Base-by-base conservation (phyloP, 2,797 vertebrate species). In the Molothrus ater region DNA sequence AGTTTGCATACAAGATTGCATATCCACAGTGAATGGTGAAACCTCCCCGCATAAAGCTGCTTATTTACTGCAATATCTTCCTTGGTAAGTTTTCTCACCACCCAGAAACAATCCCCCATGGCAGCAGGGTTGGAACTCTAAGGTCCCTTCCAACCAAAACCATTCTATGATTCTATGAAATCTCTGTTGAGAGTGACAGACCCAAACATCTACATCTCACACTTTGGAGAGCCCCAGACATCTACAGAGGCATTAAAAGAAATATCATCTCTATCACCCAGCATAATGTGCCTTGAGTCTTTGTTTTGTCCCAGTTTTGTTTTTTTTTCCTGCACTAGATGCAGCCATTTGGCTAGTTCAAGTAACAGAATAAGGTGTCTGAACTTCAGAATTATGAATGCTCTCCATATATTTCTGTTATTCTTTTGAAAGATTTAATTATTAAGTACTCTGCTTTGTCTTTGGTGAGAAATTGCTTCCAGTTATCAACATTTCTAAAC, bases 401-500 rank as follows among this genome's bases (percentile, higher is more conserved):
- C 2, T 88, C 8, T 19, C 28, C 24, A 18, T 74, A 76, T 48
- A 31, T 81, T 82, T 54, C 26, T 51, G 17, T 47, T 90, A 31
- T 51, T 86, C 6, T 63, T 45, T 61, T 80, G 22, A 70, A 63
- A 74, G 19, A 9, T 64, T 88, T 94, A 45, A 45, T 90, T 66
- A 61, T 82, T 73, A 64, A 93, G 80, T 74, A 64, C 22, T 40
- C 31, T 88, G 20, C 20, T 80, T 32, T 78, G 50, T 59, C 48
- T 92, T 86, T 32, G 31, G 17, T 92, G 70, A 95, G 60, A 89
- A 96, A 95, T 85, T 82, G 43, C 48, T 92, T 66, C 26, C 28
- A 81, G 51, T 86, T 95, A 88, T 76, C 91, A 87, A 78, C 61
- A 90, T 70, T 90, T 93, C 59, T 88, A 81, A 92, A 75, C 73